Base-by-base conservation (phyloP, 2,797 vertebrate genomes). In the Adrianichthys oophorus region DNA sequence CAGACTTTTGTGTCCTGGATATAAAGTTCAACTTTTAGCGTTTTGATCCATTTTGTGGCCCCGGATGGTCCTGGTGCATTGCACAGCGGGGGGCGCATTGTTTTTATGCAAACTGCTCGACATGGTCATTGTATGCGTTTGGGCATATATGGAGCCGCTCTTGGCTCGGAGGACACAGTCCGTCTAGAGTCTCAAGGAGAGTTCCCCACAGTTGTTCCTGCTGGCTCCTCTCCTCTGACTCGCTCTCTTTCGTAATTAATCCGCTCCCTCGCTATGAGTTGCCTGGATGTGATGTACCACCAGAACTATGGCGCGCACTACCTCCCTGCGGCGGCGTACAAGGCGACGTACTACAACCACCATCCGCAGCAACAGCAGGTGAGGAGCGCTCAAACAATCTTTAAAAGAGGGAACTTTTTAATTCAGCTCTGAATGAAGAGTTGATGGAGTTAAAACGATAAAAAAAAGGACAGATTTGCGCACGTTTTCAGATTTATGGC, bases 241-340 rank as follows among this genome's bases (percentile, higher is more conserved):
- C 50, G 40, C 15, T 42, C 57, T 72, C 29, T 61, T 75, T 50
- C 44, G 26, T 50, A 21, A 62, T 42, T 72, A 70, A 82, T 56
- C 81, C 48, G 72, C 56, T 86, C 70, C 61, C 83, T 88, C 87
- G 93, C 92, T 87, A 98, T 98, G 96, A 98, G 96, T 86, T 97
- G 96, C 89, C 91, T 96, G 89, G 96, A 95, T 93, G 94, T 98
- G 92, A 96, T 95, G 93, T 94, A 96, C 92, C 95, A 95, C 78
- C 94, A 94, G 81, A 92, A 93, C 83, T 94, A 95, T 94, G 94
- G 93, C 87, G 92, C 94, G 78, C 93, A 95, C 91, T 95, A 93
- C 74, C 89, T 93, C 56, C 83, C 92, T 17, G 83, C 92, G 24
- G 90, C 92, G 23, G 90, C 94, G 57, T 93, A 94, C 85, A 93